Base-by-base conservation (phyloP, 2,888 invertebrate species). In the Ischnura elegans region DNA sequence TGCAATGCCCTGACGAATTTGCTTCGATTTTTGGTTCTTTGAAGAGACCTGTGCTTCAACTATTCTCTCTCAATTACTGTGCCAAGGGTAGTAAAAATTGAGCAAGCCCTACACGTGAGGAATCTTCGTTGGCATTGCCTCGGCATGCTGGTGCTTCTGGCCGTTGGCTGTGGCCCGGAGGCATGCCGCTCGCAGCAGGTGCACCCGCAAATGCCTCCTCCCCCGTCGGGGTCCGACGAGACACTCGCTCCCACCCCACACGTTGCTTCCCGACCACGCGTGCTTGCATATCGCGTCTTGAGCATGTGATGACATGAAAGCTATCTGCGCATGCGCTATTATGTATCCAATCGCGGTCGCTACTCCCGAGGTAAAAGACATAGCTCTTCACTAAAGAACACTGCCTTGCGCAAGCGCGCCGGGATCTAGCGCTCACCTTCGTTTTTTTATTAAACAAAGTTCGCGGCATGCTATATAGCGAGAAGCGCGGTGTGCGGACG, bases 341-440 rank as follows among this genome's bases (percentile, higher is more conserved):
- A 76, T 36, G 76, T 76, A 76, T 76, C 76, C 76, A 76, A 76
- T 76, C 76, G 36, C 29, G 36, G 76, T 76, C 76, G 36, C 76
- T 76, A 76, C 76, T 76, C 76, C n/a, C 36, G 76, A 76, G 36
- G 36, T 76, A 76, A 76, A 76, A 76, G 76, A 76, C 76, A 76
- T 76, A 36, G 76, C 76, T 76, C 76, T 76, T 76, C 76, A 76
- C 76, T 36, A 76, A 76, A 76, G 76, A 76, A 21, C 16, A n/a
- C 36, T 76, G 29, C 76, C 76, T 90, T 61, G 90, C 90, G 90
- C 90, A 55, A n/a, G 90, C 90, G 90, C 90, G 19, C 36, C 76
- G 36, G 25, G n/a, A 76, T 16, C 29, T 76, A 36, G 29, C 76
- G 76, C 6, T 13, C 13, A 36, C 36, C 6, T 6, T 8, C n/a